Base-by-base conservation (phyloP, 2,797 vertebrate species). In the Toxotes lorentzi region DNA sequence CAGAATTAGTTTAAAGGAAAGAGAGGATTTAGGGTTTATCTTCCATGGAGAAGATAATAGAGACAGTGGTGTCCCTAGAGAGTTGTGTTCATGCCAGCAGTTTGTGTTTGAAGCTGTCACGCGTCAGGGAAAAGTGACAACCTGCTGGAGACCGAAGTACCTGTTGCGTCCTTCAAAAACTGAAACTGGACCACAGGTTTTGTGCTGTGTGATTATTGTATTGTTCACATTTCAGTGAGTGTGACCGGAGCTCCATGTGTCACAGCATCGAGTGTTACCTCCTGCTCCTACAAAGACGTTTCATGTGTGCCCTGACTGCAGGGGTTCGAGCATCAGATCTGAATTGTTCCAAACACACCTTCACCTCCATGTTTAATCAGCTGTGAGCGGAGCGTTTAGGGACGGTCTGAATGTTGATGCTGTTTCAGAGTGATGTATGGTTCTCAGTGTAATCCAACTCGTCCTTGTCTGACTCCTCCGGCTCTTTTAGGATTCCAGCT, bases 401-500 rank as follows among this genome's bases (percentile, higher is more conserved):
- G 50, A 61, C 38, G 16, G 35, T 57, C 64, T 64, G 81, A 21
- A 47, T 64, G 74, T 56, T 59, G 76, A 73, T 62, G 58, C 69
- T 45, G 66, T 56, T 70, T 43, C 76, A 54, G 48, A 14, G 41
- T 81, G 76, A 82, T 82, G 61, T 58, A 80, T 58, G 57, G 60
- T 41, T 70, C 80, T 51, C 53, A 2, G 23, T 61, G 81, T 81
- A 69, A 87, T 80, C 78, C 77, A 4, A 0, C 76, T 70, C 27
- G 74, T 86, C 84, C 82, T 84, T 81, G 79, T 84, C 74, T 70
- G 84, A 86, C 77, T 88, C 74, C 70, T 70, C 10, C 24, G 21
- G 75, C 78, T 85, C 67, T 70, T 73, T 87, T 74, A 72, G 62
- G 73, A 85, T 87, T 89, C 85, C 85, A 79, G 83, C 73, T 47